These are phyloP conservation scores for Tetrax tetrax DNA, from an alignment of 2,113 vertebrate species.

Conservation along the genomic window DNA sequence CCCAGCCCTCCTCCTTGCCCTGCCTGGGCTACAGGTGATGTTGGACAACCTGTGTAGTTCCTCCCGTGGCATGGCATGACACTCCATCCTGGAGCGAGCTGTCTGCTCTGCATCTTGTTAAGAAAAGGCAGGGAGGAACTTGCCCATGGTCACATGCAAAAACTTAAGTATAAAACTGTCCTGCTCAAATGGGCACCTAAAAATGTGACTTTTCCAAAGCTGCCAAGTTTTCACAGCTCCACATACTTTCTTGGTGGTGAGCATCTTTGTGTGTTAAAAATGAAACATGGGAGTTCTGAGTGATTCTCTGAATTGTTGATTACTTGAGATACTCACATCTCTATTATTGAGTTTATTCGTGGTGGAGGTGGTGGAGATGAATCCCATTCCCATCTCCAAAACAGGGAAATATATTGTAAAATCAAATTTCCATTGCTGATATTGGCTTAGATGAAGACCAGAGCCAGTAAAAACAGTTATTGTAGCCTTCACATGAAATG, in stretches of 20 bases:
- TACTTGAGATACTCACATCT: background rate
- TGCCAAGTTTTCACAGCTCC: background rate
- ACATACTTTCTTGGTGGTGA: background rate
- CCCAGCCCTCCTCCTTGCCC: background rate
- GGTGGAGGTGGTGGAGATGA: background rate
- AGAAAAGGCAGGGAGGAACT: background rate
- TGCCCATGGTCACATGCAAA: background rate
- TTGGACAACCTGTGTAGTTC: background rate
- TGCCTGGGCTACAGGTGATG: background rate
- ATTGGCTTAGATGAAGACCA: background rate
- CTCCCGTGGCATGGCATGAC: background rate
- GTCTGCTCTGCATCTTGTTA: background rate
- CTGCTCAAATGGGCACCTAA: background rate
- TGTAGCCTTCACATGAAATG: constrained; percentile 39
- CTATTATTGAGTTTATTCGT: background rate
- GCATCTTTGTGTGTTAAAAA: background rate
- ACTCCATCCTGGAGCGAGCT: background rate
- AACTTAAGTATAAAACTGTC: background rate
- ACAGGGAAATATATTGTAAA: background rate
- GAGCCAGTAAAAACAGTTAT: constrained; percentile 24
- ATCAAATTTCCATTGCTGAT: background rate
- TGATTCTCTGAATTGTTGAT: background rate
- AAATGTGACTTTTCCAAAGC: background rate
- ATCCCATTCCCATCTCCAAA: background rate
- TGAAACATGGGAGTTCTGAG: background rate